These are phyloP conservation scores for Cotesia congregata DNA, from an alignment of 2,888 invertebrate species.

Conservation along the genomic window DNA sequence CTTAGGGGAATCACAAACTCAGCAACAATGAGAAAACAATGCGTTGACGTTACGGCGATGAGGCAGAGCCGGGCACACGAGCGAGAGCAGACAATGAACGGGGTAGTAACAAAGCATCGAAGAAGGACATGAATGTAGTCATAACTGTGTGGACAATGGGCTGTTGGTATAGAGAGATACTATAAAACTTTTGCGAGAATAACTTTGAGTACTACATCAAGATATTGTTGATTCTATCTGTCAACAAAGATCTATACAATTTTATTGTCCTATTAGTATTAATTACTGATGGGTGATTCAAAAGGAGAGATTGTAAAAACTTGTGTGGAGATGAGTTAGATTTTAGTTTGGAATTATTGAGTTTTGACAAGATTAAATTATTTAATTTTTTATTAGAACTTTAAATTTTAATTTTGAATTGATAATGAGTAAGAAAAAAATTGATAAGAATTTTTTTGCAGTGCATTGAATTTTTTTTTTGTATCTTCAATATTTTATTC, in stretches of 20 bases:
- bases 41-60: constrained; percentile 59
- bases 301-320: too few relatives aligned
- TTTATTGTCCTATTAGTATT: background rate
- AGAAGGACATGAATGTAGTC: constrained; percentile 56
- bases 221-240: background rate
- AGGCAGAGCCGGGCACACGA: constrained; percentile 51
- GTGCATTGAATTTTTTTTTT: too few relatives aligned
- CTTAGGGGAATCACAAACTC: constrained; percentile 17
- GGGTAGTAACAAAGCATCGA: constrained; percentile 60
- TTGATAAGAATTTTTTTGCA: too few relatives aligned
- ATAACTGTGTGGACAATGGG: constrained; percentile 65
- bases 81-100: constrained; percentile 62
- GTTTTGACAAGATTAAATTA: too few relatives aligned
- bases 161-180: constrained; percentile 53
- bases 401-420: too few relatives aligned
- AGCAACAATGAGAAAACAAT: constrained; percentile 60
- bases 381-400: too few relatives aligned
- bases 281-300: background rate
- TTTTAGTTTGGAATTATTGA: too few relatives aligned
- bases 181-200: constrained; percentile 40
- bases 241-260: background rate
- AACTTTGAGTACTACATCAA: constrained; percentile 32
- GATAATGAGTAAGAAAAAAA: too few relatives aligned
- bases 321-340: too few relatives aligned
- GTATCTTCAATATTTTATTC: too few relatives aligned